A percentile compares a stretch with the other conserved stretches of the same genome.
Conservation (phyloP, 2,888 invertebrate species). For the Drosophila cyrtoloma region DNA sequence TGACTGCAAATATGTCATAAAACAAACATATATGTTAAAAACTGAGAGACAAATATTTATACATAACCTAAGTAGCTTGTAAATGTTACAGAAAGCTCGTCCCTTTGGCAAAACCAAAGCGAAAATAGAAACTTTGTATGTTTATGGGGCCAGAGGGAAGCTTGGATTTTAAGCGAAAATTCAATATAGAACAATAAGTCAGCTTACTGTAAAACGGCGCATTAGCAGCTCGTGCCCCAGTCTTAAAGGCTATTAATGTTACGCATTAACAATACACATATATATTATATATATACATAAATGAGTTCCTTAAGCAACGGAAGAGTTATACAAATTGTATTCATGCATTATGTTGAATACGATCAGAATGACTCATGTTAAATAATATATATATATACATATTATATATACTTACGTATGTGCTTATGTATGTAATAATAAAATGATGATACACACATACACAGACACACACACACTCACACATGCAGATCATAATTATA, state of each 20-base stretch:
- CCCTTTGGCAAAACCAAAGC: conserved; percentile 19
- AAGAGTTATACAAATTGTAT: conserved; percentile 44
- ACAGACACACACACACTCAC: neutral
- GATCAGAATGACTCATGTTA: conserved; percentile 26
- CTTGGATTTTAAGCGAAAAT: conserved; percentile 55
- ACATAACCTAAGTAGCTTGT: conserved; percentile 53
- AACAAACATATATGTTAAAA: conserved; percentile 52
- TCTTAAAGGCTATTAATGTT: conserved; percentile 76
- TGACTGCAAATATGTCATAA: conserved; percentile 70
- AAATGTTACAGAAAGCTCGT: conserved; percentile 48
- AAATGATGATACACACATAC: conserved; percentile 19
- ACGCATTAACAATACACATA: conserved; percentile 52
- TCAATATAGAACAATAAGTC: conserved; percentile 72
- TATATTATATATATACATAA: conserved; percentile 53
- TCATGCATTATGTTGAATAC: conserved; percentile 34
- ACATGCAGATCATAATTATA: conserved; percentile 28
- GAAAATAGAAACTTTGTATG: conserved; percentile 1
- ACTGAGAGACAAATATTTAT: conserved; percentile 67
- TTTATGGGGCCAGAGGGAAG: conserved; percentile 16
- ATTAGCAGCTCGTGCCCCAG: conserved; percentile 55
- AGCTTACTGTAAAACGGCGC: conserved; percentile 68
- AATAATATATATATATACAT: conserved; percentile 30
- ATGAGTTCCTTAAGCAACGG: conserved; percentile 67
- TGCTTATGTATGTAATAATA: conserved; percentile 38
- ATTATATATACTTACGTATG: conserved; percentile 23